Conservation (phyloP, 1,140 invertebrate species). For the Papilio xuthus region DNA sequence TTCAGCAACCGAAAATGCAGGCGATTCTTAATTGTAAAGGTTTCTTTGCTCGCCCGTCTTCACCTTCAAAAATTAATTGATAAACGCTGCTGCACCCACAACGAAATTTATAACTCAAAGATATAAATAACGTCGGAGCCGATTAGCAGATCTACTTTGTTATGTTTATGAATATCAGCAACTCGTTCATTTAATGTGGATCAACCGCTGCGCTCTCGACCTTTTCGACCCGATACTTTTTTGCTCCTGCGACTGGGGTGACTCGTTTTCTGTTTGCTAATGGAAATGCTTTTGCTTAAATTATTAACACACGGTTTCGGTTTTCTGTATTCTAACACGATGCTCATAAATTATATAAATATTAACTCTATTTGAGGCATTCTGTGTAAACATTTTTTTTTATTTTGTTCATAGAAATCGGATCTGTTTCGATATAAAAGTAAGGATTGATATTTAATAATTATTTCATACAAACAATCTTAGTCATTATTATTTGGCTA, state of each 20-base stretch:
- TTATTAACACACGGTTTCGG: constrained; percentile 3
- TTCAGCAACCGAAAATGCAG: neutral
- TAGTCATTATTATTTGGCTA: too few relatives aligned
- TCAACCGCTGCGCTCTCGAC: constrained; percentile 26
- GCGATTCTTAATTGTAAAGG: neutral
- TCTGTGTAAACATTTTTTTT: neutral
- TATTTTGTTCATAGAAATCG: neutral
- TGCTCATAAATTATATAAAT: neutral
- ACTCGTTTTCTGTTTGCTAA: constrained; percentile 25
- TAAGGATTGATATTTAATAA: neutral
- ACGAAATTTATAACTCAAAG: constrained; percentile 29
- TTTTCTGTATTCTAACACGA: neutral
- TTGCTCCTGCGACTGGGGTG: neutral
- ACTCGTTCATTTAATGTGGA: constrained; percentile 32
- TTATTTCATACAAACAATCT: too few relatives aligned
- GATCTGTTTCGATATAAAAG: neutral
- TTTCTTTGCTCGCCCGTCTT: constrained; percentile 32
- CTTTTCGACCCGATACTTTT: constrained; percentile 27
- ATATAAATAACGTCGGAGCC: constrained; percentile 33
- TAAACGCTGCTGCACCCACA: constrained; percentile 27
- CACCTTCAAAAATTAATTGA: constrained; percentile 37
- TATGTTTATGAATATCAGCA: constrained; percentile 32
- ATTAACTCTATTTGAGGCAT: neutral
- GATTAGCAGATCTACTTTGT: constrained; percentile 33
- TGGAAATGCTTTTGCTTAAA: constrained; percentile 30